Percentiles rank a stretch among this genome's conserved stretches.
phyloP scores from a whole-genome alignment of 1,140 invertebrate species.

The Notospermus geniculatus region DNA sequence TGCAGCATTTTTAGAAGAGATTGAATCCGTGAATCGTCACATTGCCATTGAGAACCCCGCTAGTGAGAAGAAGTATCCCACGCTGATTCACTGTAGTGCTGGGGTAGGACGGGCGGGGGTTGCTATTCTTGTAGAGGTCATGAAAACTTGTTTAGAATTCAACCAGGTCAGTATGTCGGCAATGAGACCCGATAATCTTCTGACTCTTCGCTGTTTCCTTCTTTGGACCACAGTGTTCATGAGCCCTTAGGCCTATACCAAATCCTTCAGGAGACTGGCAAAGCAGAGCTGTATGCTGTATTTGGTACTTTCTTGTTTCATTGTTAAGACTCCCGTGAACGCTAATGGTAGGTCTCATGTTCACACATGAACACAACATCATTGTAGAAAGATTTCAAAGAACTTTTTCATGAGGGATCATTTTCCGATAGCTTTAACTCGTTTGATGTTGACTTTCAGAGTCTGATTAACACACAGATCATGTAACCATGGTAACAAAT shows the following conservation, averaged over 20 bases:
- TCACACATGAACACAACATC: no score
- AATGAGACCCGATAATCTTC: no score
- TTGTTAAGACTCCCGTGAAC: no score
- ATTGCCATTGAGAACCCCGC: slow-evolving; percentile 60
- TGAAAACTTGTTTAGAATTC: slow-evolving; percentile 81
- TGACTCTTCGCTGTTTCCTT: no score
- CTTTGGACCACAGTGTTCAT: no score
- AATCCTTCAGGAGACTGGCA: no score
- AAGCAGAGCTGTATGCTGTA: no score
- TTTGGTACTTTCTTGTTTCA: no score
- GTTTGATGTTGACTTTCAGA: not conserved
- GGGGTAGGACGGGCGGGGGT: slow-evolving; percentile 95
- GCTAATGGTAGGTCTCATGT: no score
- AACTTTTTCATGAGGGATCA: not conserved
- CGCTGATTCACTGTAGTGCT: slow-evolving; percentile 93
- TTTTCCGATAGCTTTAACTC: not conserved
- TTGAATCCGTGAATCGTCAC: slow-evolving; percentile 76
- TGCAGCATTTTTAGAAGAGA: slow-evolving; percentile 80
- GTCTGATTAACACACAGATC: no score
- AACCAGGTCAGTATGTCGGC: slow-evolving; percentile 68
- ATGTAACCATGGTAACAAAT: not conserved
- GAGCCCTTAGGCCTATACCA: no score
- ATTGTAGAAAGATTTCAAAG: not conserved
- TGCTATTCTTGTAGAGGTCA: slow-evolving; percentile 88
- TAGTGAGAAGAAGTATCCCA: slow-evolving; percentile 74